phyloP scores from a whole-genome alignment of 2,113 vertebrate species.

The Lota lota region DNA sequence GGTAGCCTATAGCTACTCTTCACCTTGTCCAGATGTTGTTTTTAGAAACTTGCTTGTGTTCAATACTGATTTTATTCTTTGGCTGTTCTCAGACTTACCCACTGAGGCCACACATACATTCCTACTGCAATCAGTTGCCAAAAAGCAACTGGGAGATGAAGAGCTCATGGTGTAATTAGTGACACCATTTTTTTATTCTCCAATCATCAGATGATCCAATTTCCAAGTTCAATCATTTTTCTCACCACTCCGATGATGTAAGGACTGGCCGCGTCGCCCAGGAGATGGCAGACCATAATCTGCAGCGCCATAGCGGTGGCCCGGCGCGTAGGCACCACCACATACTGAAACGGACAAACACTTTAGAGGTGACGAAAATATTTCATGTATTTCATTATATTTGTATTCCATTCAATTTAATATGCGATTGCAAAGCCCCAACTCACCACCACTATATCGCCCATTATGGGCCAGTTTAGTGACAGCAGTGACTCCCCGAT shows the following conservation, averaged over 20 bases:
- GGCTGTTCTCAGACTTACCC: too few species aligned
- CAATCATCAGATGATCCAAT: too few species aligned
- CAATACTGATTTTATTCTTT: too few species aligned
- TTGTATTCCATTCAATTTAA: background rate
- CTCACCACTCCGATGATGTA: conserved; percentile 80
- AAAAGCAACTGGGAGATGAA: too few species aligned
- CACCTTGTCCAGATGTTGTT: too few species aligned
- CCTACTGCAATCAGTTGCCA: too few species aligned
- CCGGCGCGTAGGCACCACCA: conserved; percentile 76
- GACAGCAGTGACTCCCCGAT: conserved; percentile 75
- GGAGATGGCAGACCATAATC: conserved; percentile 78
- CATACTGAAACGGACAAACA: conserved; percentile 67
- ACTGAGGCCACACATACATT: too few species aligned
- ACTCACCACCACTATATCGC: conserved; percentile 85
- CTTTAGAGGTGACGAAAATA: background rate
- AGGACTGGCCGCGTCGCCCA: conserved; percentile 84
- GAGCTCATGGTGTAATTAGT: too few species aligned
- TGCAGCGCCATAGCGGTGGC: conserved; percentile 82
- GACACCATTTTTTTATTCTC: too few species aligned
- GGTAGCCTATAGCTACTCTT: too few species aligned
- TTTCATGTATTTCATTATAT: background rate
- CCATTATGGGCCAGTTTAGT: conserved; percentile 82
- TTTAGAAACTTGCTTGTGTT: too few species aligned
- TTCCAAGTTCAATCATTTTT: conserved; percentile 3
- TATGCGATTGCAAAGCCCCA: background rate